Percentiles rank a stretch among this genome's conserved stretches.
Evolutionary conservation across 1,140 invertebrate species (phyloP).

Genomic region (Magallana ariakensis): DNA sequence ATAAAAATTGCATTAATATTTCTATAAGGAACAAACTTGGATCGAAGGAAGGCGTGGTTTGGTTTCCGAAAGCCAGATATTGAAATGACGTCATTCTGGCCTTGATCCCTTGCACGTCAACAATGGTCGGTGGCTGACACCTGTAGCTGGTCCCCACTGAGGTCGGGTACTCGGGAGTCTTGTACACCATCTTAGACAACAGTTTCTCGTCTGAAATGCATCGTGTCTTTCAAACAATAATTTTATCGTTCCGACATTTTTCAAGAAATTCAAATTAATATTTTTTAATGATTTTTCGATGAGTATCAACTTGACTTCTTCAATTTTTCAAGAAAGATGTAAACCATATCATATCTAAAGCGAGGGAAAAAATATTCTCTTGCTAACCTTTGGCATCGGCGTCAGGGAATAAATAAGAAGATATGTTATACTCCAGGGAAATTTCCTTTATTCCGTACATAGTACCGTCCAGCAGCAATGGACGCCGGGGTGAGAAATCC

Average conservation of each 20-base stretch:
- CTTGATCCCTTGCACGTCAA: background rate
- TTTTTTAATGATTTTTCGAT: no score
- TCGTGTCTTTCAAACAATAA: background rate
- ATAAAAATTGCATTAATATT: no score
- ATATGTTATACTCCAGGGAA: background rate
- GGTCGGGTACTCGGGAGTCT: background rate
- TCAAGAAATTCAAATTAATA: no score
- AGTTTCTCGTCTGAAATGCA: background rate
- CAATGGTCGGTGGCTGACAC: background rate
- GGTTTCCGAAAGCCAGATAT: background rate
- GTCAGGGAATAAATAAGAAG: background rate
- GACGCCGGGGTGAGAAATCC: background rate
- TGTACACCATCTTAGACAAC: background rate
- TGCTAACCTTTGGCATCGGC: background rate
- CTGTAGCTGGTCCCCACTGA: background rate
- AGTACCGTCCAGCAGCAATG: background rate
- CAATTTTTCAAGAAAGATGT: no score
- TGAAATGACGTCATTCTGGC: background rate
- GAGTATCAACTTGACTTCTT: no score
- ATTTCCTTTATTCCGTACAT: conserved; percentile 7
- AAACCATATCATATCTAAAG: no score
- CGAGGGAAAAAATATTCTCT: no score
- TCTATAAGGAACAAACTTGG: background rate
- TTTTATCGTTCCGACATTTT: no score
- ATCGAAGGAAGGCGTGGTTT: background rate